Conservation (phyloP, 2,888 invertebrate species). For the Drosophila eohydei region DNA sequence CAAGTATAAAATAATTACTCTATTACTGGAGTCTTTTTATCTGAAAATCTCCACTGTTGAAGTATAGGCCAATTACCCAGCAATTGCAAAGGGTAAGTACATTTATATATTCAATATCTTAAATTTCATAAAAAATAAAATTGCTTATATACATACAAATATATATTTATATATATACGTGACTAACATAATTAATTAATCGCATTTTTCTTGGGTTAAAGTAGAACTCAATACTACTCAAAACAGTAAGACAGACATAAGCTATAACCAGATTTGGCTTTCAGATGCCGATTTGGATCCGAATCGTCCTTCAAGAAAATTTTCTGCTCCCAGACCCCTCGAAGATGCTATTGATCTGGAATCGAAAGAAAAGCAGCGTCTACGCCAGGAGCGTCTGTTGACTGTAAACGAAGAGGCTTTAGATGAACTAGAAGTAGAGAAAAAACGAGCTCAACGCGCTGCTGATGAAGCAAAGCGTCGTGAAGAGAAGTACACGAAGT, state of each 20-base stretch:
- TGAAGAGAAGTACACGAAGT: conserved; percentile 82
- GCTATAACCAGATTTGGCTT: conserved; percentile 37
- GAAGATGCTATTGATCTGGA: conserved; percentile 87
- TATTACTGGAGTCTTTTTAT: conserved; percentile 64
- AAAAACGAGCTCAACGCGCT: conserved; percentile 86
- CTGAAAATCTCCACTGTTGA: conserved; percentile 66
- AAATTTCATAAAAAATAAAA: conserved; percentile 16
- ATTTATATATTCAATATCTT: conserved; percentile 7
- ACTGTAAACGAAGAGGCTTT: conserved; percentile 85
- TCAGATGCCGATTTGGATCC: conserved; percentile 88
- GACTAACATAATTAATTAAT: background rate
- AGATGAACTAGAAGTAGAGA: conserved; percentile 84
- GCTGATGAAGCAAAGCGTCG: conserved; percentile 86
- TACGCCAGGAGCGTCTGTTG: conserved; percentile 87
- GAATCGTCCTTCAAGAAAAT: conserved; percentile 89
- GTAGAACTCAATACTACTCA: background rate
- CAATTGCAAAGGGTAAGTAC: conserved; percentile 56
- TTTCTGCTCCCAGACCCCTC: conserved; percentile 87
- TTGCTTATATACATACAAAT: background rate
- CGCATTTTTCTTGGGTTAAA: background rate
- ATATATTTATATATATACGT: conserved; percentile 22
- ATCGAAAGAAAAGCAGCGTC: conserved; percentile 88
- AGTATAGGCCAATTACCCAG: conserved; percentile 43
- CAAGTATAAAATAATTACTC: conserved; percentile 42
- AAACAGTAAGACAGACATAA: background rate